Percentiles rank a stretch among this genome's conserved stretches.
Conservation (phyloP, 2,113 vertebrate genomes). For the Dendrocopos noguchii region DNA sequence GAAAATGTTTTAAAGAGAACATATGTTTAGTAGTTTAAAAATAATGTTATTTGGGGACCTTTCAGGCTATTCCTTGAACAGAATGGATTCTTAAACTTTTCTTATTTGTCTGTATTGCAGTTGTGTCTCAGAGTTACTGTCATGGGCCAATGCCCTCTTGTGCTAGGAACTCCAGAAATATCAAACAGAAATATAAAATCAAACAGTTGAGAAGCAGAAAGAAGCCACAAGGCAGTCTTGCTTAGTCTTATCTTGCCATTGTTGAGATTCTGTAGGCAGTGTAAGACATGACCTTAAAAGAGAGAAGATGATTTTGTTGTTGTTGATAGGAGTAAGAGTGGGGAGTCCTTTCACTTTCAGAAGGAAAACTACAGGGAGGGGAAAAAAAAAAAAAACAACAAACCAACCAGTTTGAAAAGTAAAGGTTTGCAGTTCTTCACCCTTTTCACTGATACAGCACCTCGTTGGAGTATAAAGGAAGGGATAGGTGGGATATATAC, state of each 20-base stretch:
- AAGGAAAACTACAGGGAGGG: neutral
- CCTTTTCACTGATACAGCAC: neutral
- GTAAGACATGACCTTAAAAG: neutral
- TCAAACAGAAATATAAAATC: neutral
- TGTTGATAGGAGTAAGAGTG: neutral
- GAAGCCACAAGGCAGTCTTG: neutral
- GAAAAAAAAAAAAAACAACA: no score
- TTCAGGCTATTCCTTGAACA: neutral
- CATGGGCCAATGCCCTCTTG: neutral
- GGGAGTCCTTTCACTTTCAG: neutral
- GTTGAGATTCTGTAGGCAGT: neutral
- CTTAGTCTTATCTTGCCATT: neutral
- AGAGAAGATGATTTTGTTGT: neutral
- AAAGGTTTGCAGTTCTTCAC: neutral
- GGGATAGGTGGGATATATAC: neutral
- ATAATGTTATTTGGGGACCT: neutral
- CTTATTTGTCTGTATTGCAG: neutral
- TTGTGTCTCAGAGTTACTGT: neutral
- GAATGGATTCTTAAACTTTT: neutral
- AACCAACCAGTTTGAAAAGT: neutral
- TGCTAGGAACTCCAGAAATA: neutral
- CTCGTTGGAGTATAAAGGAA: slow-evolving; percentile 7
- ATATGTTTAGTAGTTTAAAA: neutral
- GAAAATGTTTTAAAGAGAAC: neutral
- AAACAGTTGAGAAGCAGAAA: neutral